These are phyloP conservation scores for Sthenelais limicola DNA, from an alignment of 2,888 invertebrate genomes.

Conservation along the genomic window DNA sequence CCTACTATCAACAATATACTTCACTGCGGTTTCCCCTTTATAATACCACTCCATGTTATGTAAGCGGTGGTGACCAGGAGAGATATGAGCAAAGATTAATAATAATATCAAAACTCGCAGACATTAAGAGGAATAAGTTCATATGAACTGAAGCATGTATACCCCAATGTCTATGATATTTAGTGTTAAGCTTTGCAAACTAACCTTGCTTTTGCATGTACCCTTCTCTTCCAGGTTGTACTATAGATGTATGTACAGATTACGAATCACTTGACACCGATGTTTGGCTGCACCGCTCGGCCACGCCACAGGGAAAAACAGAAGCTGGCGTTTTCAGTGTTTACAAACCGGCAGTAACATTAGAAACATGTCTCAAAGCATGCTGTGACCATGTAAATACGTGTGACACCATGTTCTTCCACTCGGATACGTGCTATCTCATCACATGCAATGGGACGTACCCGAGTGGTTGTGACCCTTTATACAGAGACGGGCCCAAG, in stretches of 20 bases:
- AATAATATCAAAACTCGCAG: too few relatives aligned
- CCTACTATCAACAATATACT: too few relatives aligned
- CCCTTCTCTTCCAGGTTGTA: background rate
- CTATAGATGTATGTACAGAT: slow-evolving; percentile 7
- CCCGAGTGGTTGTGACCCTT: slow-evolving; percentile 37
- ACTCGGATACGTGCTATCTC: slow-evolving; percentile 29
- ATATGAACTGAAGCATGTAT: too few relatives aligned
- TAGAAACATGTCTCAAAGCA: slow-evolving; percentile 14
- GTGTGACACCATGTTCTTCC: slow-evolving; percentile 41
- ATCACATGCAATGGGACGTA: slow-evolving; percentile 32
- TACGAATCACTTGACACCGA: background rate
- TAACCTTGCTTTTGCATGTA: too few relatives aligned
- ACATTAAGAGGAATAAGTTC: too few relatives aligned
- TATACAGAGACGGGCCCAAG: slow-evolving; percentile 8
- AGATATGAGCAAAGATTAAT: too few relatives aligned
- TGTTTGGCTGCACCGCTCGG: slow-evolving; percentile 22
- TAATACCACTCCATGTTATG: too few relatives aligned
- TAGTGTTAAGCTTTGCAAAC: too few relatives aligned
- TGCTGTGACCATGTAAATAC: slow-evolving; percentile 15
- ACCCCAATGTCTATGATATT: too few relatives aligned
- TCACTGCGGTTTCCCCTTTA: too few relatives aligned
- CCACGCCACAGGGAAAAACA: slow-evolving; percentile 21
- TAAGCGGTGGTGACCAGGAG: too few relatives aligned
- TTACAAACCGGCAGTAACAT: background rate
- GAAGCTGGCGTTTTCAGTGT: too few relatives aligned